Base-by-base conservation (phyloP, 2,797 vertebrate genomes). In the Astyanax mexicanus region DNA sequence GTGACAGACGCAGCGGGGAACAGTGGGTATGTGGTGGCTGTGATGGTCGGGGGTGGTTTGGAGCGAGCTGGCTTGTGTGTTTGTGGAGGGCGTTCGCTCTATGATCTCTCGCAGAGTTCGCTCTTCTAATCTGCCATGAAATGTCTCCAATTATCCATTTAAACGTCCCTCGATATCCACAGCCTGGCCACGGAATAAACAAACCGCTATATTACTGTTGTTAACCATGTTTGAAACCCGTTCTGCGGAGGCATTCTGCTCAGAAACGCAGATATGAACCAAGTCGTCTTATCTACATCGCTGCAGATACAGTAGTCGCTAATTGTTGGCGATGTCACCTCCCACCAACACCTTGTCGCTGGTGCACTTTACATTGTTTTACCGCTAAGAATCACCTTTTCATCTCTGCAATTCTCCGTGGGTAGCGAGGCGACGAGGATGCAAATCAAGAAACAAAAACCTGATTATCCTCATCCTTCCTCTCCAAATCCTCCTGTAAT, bases 51-150 rank as follows among this genome's bases (percentile, higher is more conserved):
- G 27, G 27, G 15, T 32, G 55, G 25, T n/a, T 58, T 35, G 6
- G 15, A 29, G 23, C 15, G 13, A 55, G 52, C 1, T 15, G 17
- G 32, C 29, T 21, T n/a, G 10, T 29, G 23, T 23, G 38, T 17
- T 25, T 45, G 12, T 65, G 62, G 40, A 13, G 42, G 21, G 42
- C 38, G 6, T 9, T 11, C 17, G 45, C 42, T 47, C 25, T 32
- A 27, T 66, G 40, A 29, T 47, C 42, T 45, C 25, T 47, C 32
- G 29, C 23, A 9, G 23, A 25, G 13, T 65, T 65, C 27, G 2
- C 15, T 65, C 9, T 17, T n/a, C 27, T 27, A 66, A 44, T 47
- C 62, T 66, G 62, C 42, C 62, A 66, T 15, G 23, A 66, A 66
- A 13, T 37, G 21, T 12, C 25, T 61, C 54, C 5, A 49, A 15